Percentiles rank a stretch among this genome's conserved stretches.
Conservation (phyloP, 2,888 invertebrate genomes). For the Philereme transversata region DNA sequence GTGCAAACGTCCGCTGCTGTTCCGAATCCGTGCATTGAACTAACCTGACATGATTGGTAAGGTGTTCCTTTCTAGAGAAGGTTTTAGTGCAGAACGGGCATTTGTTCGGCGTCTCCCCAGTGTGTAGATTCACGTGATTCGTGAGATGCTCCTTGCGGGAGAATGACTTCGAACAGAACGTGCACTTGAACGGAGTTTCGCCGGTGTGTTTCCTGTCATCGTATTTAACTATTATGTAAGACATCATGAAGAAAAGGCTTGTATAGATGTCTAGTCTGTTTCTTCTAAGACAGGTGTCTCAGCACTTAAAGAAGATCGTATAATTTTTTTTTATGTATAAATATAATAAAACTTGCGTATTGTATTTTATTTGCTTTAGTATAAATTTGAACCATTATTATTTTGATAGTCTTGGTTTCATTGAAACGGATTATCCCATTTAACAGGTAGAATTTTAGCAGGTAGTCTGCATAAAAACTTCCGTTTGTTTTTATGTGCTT, state of each 20-base stretch:
- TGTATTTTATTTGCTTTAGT: too few species aligned
- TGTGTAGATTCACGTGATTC: conserved; percentile 92
- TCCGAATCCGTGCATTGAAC: conserved; percentile 3
- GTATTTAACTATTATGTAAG: conserved; percentile 27
- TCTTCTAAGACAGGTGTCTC: too few species aligned
- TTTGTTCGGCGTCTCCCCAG: conserved; percentile 89
- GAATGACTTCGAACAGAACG: conserved; percentile 85
- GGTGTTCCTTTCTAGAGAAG: conserved; percentile 89
- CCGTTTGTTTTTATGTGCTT: too few species aligned
- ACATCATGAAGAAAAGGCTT: not conserved
- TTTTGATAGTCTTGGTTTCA: too few species aligned
- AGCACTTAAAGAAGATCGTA: too few species aligned
- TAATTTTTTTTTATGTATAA: too few species aligned
- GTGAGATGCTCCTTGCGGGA: conserved; percentile 94
- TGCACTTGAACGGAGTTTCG: conserved; percentile 91
- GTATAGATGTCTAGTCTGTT: too few species aligned
- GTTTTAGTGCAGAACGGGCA: conserved; percentile 90
- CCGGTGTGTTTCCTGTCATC: conserved; percentile 88
- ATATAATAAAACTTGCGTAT: too few species aligned
- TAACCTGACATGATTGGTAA: conserved; percentile 86
- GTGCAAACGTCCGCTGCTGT: not conserved
- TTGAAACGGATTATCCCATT: too few species aligned
- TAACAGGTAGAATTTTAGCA: too few species aligned
- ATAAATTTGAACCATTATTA: too few species aligned
- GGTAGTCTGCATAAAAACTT: too few species aligned